phyloP scores from a whole-genome alignment of 2,113 vertebrate species.

The Perca fluviatilis region DNA sequence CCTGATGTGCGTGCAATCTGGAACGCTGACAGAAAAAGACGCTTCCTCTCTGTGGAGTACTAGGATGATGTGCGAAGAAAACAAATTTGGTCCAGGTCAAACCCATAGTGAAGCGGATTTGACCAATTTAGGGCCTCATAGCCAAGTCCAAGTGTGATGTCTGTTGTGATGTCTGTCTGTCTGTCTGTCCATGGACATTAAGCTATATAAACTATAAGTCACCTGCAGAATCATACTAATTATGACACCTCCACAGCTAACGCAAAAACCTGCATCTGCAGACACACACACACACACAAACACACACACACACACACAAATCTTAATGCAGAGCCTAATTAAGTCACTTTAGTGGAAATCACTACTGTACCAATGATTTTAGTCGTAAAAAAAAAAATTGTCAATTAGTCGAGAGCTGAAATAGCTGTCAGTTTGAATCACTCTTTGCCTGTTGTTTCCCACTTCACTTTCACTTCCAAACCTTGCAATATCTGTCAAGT shows the following conservation, averaged over 20 bases:
- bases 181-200: neutral
- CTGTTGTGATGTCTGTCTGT: neutral
- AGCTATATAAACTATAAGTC: neutral
- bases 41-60: conserved; percentile 46
- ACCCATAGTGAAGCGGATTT: conserved; percentile 5
- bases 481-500: conserved; percentile 67
- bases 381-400: conserved; percentile 74
- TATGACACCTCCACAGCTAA: neutral
- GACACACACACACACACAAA: neutral
- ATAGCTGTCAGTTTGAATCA: conserved; percentile 73
- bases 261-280: conserved; percentile 10
- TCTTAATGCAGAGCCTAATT: conserved; percentile 55
- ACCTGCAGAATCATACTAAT: neutral
- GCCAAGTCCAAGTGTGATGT: neutral
- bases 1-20: conserved; percentile 84
- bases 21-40: conserved; percentile 73
- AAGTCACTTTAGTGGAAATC: conserved; percentile 57
- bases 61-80: conserved; percentile 30
- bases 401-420: conserved; percentile 74
- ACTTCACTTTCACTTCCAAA: conserved; percentile 47
- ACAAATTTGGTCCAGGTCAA: conserved; percentile 50
- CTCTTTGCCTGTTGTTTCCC: conserved; percentile 56
- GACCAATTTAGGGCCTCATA: conserved; percentile 19
- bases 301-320: neutral
- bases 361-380: conserved; percentile 53